phyloP scores from a whole-genome alignment of 2,113 vertebrate genomes.

The Nerophis lumbriciformis region DNA sequence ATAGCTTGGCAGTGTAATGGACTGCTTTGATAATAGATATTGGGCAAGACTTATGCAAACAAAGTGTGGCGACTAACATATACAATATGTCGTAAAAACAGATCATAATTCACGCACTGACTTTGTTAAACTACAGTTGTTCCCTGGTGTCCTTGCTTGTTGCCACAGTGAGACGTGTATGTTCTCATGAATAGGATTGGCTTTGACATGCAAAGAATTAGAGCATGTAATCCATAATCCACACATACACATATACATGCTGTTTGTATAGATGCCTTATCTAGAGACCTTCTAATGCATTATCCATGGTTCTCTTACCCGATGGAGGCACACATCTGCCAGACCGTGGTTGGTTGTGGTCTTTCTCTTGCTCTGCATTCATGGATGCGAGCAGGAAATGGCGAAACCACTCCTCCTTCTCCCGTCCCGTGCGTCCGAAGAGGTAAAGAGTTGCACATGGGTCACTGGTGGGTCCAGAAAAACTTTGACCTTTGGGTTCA shows the following conservation, averaged over 20 bases:
- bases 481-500: constrained; percentile 5
- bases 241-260: constrained; percentile 33
- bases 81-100: no score
- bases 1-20: no score
- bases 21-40: no score
- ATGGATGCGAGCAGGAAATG: constrained; percentile 69
- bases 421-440: constrained; percentile 81
- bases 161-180: constrained; percentile 13
- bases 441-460: constrained; percentile 69
- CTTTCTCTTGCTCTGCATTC: constrained; percentile 31
- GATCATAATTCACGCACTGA: not conserved
- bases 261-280: constrained; percentile 37
- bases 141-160: not conserved
- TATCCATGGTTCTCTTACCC: constrained; percentile 58
- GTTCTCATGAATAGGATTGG: constrained; percentile 25
- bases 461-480: not conserved
- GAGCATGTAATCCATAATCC: constrained; percentile 60
- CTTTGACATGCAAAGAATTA: constrained; percentile 43
- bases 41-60: no score
- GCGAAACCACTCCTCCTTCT: constrained; percentile 88
- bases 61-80: no score
- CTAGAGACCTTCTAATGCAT: constrained; percentile 38
- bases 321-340: constrained; percentile 41
- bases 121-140: not conserved
- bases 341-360: constrained; percentile 35